Percentiles rank a stretch among this genome's conserved stretches.
phyloP scores from a whole-genome alignment of 2,888 invertebrate species.

The Drosophila koepferae region DNA sequence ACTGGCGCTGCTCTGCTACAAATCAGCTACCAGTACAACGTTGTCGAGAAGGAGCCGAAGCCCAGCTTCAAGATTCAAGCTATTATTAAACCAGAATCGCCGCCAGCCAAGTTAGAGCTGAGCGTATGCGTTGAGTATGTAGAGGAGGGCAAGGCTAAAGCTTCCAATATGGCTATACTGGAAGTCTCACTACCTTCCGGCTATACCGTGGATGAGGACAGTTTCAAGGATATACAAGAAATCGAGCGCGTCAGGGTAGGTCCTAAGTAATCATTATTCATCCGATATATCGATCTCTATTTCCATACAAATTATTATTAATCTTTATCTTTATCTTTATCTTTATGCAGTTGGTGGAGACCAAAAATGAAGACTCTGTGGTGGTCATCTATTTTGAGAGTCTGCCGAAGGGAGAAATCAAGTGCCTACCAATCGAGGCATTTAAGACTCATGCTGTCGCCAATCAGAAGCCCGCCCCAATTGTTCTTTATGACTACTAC shows the following conservation, averaged over 20 bases:
- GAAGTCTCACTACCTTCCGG: constrained; percentile 96
- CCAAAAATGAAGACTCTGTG: constrained; percentile 88
- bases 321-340: not conserved
- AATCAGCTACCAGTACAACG: constrained; percentile 92
- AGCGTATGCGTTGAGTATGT: constrained; percentile 91
- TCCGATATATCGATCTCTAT: not conserved
- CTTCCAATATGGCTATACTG: constrained; percentile 95
- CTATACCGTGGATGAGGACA: constrained; percentile 92
- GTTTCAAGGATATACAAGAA: constrained; percentile 87
- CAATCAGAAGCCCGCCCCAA: constrained; percentile 93
- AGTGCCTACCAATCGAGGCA: constrained; percentile 93
- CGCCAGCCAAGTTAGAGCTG: constrained; percentile 92
- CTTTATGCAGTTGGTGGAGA: constrained; percentile 87
- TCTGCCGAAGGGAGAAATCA: constrained; percentile 87
- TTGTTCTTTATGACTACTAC: constrained; percentile 95
- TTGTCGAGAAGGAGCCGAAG: constrained; percentile 94
- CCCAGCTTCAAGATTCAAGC: constrained; percentile 94
- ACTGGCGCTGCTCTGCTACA: constrained; percentile 92
- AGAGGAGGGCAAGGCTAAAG: constrained; percentile 85
- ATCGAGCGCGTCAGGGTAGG: constrained; percentile 85
- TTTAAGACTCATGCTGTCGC: constrained; percentile 93
- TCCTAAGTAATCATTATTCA: constrained; percentile 9
- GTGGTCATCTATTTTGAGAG: constrained; percentile 91
- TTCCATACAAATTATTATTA: not conserved
- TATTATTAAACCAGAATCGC: constrained; percentile 90